Conservation (phyloP, 2,888 invertebrate genomes). For the Epirrhoe alternata region DNA sequence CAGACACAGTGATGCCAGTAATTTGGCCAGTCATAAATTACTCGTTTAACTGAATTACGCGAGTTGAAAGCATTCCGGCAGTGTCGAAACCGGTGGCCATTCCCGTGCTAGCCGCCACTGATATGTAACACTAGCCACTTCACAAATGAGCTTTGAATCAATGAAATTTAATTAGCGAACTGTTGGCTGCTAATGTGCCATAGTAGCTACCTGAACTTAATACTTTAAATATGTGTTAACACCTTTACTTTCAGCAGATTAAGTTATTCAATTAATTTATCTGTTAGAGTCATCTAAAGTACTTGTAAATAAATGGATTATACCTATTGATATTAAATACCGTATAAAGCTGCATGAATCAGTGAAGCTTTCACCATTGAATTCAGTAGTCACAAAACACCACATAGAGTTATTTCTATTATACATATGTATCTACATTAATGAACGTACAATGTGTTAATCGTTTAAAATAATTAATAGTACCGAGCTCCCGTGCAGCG, state of each 20-base stretch:
- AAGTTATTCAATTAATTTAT: background rate
- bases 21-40: slow-evolving; percentile 83
- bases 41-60: slow-evolving; percentile 84
- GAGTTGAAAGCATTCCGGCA: slow-evolving; percentile 79
- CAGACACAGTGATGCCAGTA: slow-evolving; percentile 75
- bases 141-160: slow-evolving; percentile 71
- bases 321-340: no score
- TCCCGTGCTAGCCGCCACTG: slow-evolving; percentile 60
- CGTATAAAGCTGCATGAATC: no score
- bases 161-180: slow-evolving; percentile 69
- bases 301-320: background rate
- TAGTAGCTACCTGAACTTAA: background rate
- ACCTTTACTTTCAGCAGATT: background rate
- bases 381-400: background rate
- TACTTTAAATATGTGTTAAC: background rate
- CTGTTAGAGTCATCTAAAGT: background rate
- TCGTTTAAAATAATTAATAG: slow-evolving; percentile 7
- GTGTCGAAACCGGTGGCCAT: slow-evolving; percentile 70
- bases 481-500: slow-evolving; percentile 29
- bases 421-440: no score
- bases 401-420: background rate
- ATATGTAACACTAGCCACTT: slow-evolving; percentile 69
- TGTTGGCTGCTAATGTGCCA: background rate
- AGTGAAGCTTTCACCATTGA: no score
- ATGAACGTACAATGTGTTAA: background rate